Evolutionary conservation across 2,888 invertebrate species (phyloP), one percentile per base, ranked within the genome.

Genomic region (Rapana venosa): DNA sequence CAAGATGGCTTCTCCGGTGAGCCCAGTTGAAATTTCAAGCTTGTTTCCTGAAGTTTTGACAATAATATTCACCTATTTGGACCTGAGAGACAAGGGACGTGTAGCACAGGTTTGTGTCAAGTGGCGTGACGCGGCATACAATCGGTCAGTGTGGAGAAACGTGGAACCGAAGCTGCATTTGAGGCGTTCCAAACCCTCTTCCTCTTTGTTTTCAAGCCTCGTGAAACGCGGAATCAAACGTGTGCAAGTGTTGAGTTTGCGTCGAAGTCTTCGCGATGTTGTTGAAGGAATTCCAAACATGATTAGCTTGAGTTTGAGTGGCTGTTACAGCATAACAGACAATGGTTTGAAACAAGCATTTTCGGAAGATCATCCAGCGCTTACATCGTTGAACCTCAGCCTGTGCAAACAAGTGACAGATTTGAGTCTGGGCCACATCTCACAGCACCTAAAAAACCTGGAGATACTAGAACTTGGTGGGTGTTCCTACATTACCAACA

Each of bases 331-430:
- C 96, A 98, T 99, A 81, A 98, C 98, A 77, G 99, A 99, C 96
- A 97, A 97, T 85, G 98, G 98, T 87, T 97, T 99, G 91, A 97
- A 97, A 81, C 98, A 98, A 94, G 98, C 98, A 5, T 98, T 99
- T 94, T 97, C 97, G 85, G 93, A 94, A 77, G 98, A 98, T 93
- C 97, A 98, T 92, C 97, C 98, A 88, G 97, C 97, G 70, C 97
- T 99, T 88, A 98, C 97, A 92, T 97, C 97, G 93, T 97, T 99
- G 92, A 98, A 99, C 96, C 97, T 99, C 89, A 98, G 98, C 85
- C 97, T 99, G 90, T 99, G 99, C 97, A 99, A 99, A 96, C 98
- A 98, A 97, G 98, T 99, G 91, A 98, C 98, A n/a, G 99, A 99
- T 96, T 97, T 97, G 58, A 98, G 98, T 88, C 97, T 99, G 56